Base-by-base conservation (phyloP, 2,113 vertebrate species). In the Sus scrofa region DNA sequence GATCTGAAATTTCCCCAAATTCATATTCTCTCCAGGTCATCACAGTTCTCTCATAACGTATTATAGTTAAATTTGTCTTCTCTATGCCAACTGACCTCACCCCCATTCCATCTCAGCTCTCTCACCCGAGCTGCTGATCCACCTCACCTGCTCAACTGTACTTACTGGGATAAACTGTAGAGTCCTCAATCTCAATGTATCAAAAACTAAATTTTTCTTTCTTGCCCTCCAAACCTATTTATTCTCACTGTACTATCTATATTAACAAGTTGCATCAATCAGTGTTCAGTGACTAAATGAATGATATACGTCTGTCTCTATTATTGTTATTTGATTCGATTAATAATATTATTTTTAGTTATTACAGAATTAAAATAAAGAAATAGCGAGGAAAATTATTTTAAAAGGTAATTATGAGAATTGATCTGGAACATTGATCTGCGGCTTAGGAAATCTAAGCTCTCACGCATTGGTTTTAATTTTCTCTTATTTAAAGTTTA, bases 341-440 rank as follows among this genome's bases (percentile, higher is more conserved):
- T 77, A n/a, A 85, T 91, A 79, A 62, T 26, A 85, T 27, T 91
- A 71, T 78, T 92, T 85, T 96, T 11, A 74, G 3, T 84, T 74
- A 74, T 68, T 67, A 44, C 4, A 83, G n/a, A 89, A 81, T 68
- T 82, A 81, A 84, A 81, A 82, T 30, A 65, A 73, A 79, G 27
- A 78, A 30, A 6, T 68, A 58, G 4, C 10, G 81, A 74, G 20
- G 56, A 62, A 74, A 86, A 52, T 65, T 65, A 83, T 83, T 93
- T 95, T 88, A 14, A 73, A 88, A 79, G 7, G 7, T 96, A 93
- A 92, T 85, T 37, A 94, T 60, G 37, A 94, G 13, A 78, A 63
- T 8, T 62, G 26, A 79, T 34, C 30, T 54, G 22, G 30, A 90
- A 60, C 30, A 87, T 62, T 70, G 27, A 65, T 27, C 10, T 62